Conservation (phyloP, 2,113 vertebrate genomes). For the Talpa occidentalis region DNA sequence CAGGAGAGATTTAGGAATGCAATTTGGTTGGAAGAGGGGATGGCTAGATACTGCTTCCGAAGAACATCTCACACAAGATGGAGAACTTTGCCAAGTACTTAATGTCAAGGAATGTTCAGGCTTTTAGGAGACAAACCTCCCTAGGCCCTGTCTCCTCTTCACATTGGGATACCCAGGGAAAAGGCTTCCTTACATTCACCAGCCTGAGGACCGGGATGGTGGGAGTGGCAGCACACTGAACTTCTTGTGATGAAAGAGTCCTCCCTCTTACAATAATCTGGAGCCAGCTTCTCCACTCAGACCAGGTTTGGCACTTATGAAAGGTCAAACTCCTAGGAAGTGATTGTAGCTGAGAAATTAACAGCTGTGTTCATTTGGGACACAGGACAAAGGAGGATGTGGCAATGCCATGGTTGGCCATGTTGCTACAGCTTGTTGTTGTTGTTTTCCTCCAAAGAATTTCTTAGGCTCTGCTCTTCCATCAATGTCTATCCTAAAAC, state of each 20-base stretch:
- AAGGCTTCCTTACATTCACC: neutral
- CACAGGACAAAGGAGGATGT: neutral
- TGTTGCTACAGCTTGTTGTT: neutral
- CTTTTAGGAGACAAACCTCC: neutral
- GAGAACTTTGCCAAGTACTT: neutral
- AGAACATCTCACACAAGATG: neutral
- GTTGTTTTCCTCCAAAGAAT: neutral
- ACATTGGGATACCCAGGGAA: neutral
- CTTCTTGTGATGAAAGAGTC: neutral
- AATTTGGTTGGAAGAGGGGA: neutral
- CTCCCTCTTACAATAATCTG: neutral
- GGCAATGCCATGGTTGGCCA: neutral
- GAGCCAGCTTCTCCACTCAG: neutral
- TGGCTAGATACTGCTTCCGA: neutral
- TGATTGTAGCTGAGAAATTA: neutral
- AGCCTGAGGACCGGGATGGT: too few relatives aligned
- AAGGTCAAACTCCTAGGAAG: neutral
- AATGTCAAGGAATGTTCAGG: neutral
- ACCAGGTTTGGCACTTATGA: neutral
- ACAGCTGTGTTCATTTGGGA: neutral
- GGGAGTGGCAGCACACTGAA: too few relatives aligned
- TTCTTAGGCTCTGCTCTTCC: neutral
- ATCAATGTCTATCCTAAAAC: neutral
- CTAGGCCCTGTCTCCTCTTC: fast-evolving
- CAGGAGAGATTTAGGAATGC: neutral